Evolutionary conservation across 2,888 invertebrate species (phyloP).

Genomic region (Platynereis dumerilii): DNA sequence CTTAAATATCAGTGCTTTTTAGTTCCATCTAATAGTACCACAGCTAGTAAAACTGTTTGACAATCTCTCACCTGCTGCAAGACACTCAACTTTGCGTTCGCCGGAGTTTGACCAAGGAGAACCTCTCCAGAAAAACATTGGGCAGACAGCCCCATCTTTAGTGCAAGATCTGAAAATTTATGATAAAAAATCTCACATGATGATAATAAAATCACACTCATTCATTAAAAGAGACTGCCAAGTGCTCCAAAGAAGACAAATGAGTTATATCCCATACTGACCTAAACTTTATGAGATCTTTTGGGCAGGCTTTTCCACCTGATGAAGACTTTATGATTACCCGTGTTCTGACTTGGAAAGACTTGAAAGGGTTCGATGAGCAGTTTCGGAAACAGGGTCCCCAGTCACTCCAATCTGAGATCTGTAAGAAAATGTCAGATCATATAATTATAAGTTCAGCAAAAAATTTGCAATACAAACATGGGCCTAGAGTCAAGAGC

Average conservation of each 20-base stretch:
- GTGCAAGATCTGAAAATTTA: slow-evolving; percentile 12
- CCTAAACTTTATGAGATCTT: slow-evolving; percentile 19
- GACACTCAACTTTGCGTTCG: slow-evolving; percentile 15
- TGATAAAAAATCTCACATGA: too few relatives aligned
- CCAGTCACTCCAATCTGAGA: slow-evolving; percentile 27
- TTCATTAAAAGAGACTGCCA: too few relatives aligned
- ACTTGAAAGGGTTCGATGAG: slow-evolving; percentile 5
- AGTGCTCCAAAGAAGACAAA: too few relatives aligned
- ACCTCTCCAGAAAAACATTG: slow-evolving; percentile 24
- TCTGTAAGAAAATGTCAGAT: slow-evolving; percentile 14
- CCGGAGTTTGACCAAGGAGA: slow-evolving; percentile 11
- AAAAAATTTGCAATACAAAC: neutral
- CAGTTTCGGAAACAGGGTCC: slow-evolving; percentile 31
- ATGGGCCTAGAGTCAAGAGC: neutral
- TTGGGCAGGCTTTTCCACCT: slow-evolving; percentile 26
- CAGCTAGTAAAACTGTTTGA: neutral
- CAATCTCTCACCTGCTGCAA: slow-evolving; percentile 11
- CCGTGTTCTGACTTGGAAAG: slow-evolving; percentile 26
- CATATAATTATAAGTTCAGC: neutral
- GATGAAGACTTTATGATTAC: slow-evolving; percentile 17
- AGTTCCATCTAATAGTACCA: too few relatives aligned
- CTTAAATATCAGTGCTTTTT: too few relatives aligned
- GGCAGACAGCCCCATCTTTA: slow-evolving; percentile 19
- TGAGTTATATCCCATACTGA: neutral
- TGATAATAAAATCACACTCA: too few relatives aligned